Percentiles rank a stretch among this genome's conserved stretches.
Evolutionary conservation across 1,140 invertebrate genomes (phyloP).

Genomic region (Zaprionus nigranus): DNA sequence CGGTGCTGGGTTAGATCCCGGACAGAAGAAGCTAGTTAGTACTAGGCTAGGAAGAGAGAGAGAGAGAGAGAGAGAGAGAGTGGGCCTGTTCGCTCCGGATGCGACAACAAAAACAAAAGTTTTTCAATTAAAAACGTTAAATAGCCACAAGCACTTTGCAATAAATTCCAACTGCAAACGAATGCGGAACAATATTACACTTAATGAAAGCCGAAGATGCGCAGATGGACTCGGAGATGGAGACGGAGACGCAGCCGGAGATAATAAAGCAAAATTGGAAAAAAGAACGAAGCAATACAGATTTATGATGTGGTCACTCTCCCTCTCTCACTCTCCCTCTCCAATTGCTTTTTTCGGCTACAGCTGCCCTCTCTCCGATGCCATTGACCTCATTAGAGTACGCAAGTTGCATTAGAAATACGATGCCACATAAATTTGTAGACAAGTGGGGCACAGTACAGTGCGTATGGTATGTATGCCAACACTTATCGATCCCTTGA

Average conservation of each 20-base stretch:
- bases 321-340: not conserved
- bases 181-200: slow-evolving; percentile 57
- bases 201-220: slow-evolving; percentile 45
- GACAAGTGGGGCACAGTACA: not conserved
- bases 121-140: slow-evolving; percentile 72
- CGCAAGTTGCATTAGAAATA: slow-evolving; percentile 10
- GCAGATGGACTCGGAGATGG: slow-evolving; percentile 7
- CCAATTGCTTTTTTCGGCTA: not conserved
- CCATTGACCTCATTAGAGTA: slow-evolving; percentile 1
- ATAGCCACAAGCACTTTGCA: slow-evolving; percentile 67
- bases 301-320: slow-evolving; percentile 1
- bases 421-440: slow-evolving; percentile 10
- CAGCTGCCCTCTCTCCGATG: too few species aligned
- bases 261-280: slow-evolving; percentile 31
- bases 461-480: not conserved
- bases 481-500: slow-evolving; percentile 5
- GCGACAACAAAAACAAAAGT: slow-evolving; percentile 57
- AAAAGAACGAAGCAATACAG: slow-evolving; percentile 6
- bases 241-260: slow-evolving; percentile 20
- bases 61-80: not conserved
- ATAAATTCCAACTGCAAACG: slow-evolving; percentile 59
- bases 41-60: not conserved
- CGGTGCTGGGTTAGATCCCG: slow-evolving; percentile 13
- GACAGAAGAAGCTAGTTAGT: slow-evolving; percentile 6
- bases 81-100: not conserved